Base-by-base conservation (phyloP, 2,797 vertebrate genomes). In the Hyperoplus immaculatus region DNA sequence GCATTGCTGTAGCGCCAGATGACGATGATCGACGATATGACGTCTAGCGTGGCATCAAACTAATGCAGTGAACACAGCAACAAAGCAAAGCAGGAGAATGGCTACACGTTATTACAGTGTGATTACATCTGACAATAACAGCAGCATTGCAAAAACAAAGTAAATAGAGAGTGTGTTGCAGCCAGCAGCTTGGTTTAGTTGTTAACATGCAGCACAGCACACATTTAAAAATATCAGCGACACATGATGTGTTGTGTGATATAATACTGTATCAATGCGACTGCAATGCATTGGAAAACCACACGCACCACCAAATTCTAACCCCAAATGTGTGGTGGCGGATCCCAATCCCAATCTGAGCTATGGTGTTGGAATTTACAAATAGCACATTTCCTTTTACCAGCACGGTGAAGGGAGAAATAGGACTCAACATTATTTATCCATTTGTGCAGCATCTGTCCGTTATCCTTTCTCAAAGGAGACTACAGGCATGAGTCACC, bases 1-100 rank as follows among this genome's bases (percentile, higher is more conserved):
- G 97, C 97, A 0, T 98, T 99, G 95, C 96, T 98, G 90, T 99
- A 99, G 68, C 97, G 96, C 97, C 97, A 99, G 58, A 98, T 69
- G 81, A 98, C 97, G 38, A 99, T 99, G 43, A 94, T 93, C 0
- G 97, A 98, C 0, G 97, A 99, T 89, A 99, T 87, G 76, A 98
- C 97, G 3, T 99, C 97, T 88, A 99, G 94, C 53, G 95, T 94
- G 81, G 97, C 97, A 74, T 98, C 97, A 77, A 98, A 98, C 97
- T 99, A 89, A 69, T 90, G 90, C 82, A 88, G 58, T 29, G 29
- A 29, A 55, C 72, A 60, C 16, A 78, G 49, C 5, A 12, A 50
- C n/a, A 54, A 12, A 69, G 29, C 1, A 47, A 39, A 15, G 50
- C 3, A 66, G 43, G 15, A 51, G 56, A 16, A 4, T 29, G 13